Percentiles rank a stretch among this genome's conserved stretches.
These are phyloP conservation scores for Glomeris marginata DNA, from an alignment of 2,888 invertebrate species.

Conservation along the genomic window DNA sequence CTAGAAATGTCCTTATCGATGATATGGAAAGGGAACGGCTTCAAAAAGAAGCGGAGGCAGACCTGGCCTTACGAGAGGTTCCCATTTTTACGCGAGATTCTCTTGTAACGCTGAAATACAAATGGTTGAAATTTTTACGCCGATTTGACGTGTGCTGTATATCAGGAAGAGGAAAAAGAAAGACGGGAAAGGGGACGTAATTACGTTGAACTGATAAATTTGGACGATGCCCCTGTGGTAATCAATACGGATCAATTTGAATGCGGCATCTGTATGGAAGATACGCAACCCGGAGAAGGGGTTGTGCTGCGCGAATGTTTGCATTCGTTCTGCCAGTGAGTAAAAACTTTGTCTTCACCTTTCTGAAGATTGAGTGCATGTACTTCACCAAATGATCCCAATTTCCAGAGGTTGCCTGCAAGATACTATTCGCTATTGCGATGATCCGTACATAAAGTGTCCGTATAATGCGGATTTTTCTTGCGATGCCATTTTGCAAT, in stretches of 20 bases:
- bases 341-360: too few species aligned
- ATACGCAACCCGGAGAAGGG: not conserved
- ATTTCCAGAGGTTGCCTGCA: not conserved
- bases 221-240: not conserved
- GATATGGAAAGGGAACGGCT: too few species aligned
- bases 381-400: too few species aligned
- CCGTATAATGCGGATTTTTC: not conserved
- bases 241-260: not conserved
- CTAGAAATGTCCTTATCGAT: not conserved
- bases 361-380: too few species aligned
- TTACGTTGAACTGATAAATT: not conserved
- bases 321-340: not conserved
- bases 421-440: not conserved
- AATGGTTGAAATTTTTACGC: too few species aligned
- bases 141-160: too few species aligned
- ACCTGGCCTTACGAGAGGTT: too few species aligned
- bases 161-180: too few species aligned
- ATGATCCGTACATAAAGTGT: not conserved
- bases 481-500: not conserved
- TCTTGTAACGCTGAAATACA: too few species aligned
- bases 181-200: too few species aligned
- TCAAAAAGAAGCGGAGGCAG: too few species aligned
- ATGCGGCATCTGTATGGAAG: constrained; percentile 1
- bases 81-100: too few species aligned
- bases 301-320: not conserved